Percentiles rank a stretch among this genome's conserved stretches.
These are phyloP conservation scores for Capitulum mitella DNA, from an alignment of 2,888 invertebrate species.

Conservation along the genomic window DNA sequence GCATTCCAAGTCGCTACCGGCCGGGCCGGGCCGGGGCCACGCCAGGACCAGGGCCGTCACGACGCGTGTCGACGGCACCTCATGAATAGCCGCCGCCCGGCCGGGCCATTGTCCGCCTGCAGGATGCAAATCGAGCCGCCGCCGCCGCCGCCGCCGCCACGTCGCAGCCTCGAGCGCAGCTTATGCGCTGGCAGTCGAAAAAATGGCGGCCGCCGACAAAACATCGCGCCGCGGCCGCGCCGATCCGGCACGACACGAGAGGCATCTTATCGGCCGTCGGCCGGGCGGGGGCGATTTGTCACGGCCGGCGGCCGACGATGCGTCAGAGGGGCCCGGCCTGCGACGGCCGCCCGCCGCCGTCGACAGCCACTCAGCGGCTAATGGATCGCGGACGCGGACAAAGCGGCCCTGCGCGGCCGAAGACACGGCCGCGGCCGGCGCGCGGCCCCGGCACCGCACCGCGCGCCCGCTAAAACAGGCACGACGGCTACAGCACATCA, in stretches of 20 bases:
- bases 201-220: background rate
- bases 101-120: background rate
- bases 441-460: too few relatives aligned
- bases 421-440: background rate
- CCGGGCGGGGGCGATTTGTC: background rate
- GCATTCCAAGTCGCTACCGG: too few relatives aligned
- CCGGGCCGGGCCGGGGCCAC: too few relatives aligned
- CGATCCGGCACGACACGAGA: background rate
- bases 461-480: background rate
- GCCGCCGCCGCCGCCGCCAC: background rate
- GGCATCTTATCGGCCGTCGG: background rate
- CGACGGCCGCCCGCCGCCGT: background rate
- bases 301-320: background rate
- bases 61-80: too few relatives aligned
- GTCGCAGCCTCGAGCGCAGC: background rate
- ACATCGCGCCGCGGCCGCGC: background rate
- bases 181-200: background rate
- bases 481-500: background rate
- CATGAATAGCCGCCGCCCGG: background rate
- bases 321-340: background rate
- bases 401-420: background rate
- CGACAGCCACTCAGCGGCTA: background rate
- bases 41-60: too few relatives aligned
- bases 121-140: too few relatives aligned
- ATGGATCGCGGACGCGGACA: background rate